phyloP scores from a whole-genome alignment of 2,888 invertebrate genomes.

The Ethmia dodecea region DNA sequence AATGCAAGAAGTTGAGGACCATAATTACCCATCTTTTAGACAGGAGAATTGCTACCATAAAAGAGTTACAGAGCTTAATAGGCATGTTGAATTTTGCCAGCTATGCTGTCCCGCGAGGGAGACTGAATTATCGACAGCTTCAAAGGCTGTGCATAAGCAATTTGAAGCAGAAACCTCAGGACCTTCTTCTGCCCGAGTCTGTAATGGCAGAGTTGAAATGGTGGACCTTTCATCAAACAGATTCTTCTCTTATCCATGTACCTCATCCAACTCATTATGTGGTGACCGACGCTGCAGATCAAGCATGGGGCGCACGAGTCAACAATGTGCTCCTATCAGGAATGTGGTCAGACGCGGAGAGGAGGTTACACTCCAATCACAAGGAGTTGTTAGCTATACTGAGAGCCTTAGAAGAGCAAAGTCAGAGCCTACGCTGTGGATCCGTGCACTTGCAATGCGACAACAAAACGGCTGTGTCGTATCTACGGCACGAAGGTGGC shows the following conservation, averaged over 20 bases:
- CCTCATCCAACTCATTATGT: constrained; percentile 16
- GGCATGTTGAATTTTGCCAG: constrained; percentile 1
- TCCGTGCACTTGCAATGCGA: constrained; percentile 15
- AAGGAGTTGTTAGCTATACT: constrained; percentile 22
- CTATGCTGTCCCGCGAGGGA: background rate
- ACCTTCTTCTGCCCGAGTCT: constrained; percentile 10
- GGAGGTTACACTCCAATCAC: constrained; percentile 19
- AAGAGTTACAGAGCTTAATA: background rate
- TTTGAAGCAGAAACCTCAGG: constrained; percentile 1
- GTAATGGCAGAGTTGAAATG: constrained; percentile 14
- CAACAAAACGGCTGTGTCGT: constrained; percentile 20
- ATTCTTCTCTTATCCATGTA: constrained; percentile 5
- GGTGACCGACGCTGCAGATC: constrained; percentile 16
- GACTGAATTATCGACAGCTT: background rate
- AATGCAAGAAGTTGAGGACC: too few species aligned
- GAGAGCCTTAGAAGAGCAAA: constrained; percentile 9
- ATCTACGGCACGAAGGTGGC: constrained; percentile 25
- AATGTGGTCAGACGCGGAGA: constrained; percentile 12
- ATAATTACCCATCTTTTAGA: constrained; percentile 3
- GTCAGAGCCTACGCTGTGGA: constrained; percentile 7
- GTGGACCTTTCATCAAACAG: constrained; percentile 14
- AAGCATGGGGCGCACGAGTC: constrained; percentile 19
- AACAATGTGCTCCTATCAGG: constrained; percentile 14
- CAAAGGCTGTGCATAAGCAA: background rate
- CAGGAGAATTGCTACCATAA: constrained; percentile 7